Evolutionary conservation across 1,140 invertebrate genomes (phyloP).

Genomic region (Drosophila kepulauana): DNA sequence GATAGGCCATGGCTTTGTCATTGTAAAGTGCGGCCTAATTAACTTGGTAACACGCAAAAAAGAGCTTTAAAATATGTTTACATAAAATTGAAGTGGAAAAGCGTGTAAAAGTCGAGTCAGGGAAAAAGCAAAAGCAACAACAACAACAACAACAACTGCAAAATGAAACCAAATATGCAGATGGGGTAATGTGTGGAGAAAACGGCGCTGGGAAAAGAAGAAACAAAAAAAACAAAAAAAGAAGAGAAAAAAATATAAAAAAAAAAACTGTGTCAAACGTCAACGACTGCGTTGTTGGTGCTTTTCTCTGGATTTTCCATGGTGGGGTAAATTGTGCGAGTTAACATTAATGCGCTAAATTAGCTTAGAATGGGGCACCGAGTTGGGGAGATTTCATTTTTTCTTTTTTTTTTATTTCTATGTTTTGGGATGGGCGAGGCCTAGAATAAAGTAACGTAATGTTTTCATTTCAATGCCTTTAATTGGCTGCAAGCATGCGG

Average conservation of each 20-base stretch:
- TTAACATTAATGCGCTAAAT: slow-evolving; percentile 76
- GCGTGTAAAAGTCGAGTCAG: slow-evolving; percentile 57
- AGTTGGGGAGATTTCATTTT: slow-evolving; percentile 16
- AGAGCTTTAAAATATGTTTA: slow-evolving; percentile 70
- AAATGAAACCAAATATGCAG: slow-evolving; percentile 56
- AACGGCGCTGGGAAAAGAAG: slow-evolving; percentile 63
- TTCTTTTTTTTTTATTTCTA: background rate
- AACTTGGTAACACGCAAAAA: slow-evolving; percentile 67
- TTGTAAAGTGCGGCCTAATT: slow-evolving; percentile 66
- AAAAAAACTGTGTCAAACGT: slow-evolving; percentile 73
- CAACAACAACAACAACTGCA: slow-evolving; percentile 8
- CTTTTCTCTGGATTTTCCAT: slow-evolving; percentile 45
- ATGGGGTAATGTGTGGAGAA: slow-evolving; percentile 54
- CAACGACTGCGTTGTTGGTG: slow-evolving; percentile 61
- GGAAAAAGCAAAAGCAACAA: slow-evolving; percentile 15
- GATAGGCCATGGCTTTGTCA: slow-evolving; percentile 53
- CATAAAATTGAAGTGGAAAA: slow-evolving; percentile 71
- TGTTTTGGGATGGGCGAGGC: slow-evolving; percentile 31
- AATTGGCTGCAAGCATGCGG: slow-evolving; percentile 46
- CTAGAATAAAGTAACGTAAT: slow-evolving; percentile 14
- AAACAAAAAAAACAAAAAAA: slow-evolving; percentile 48
- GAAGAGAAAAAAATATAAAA: slow-evolving; percentile 49
- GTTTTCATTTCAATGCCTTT: slow-evolving; percentile 49
- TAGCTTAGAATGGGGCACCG: slow-evolving; percentile 71
- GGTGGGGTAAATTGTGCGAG: slow-evolving; percentile 74